phyloP scores from a whole-genome alignment of 2,888 invertebrate genomes.

The Agrochola lota region DNA sequence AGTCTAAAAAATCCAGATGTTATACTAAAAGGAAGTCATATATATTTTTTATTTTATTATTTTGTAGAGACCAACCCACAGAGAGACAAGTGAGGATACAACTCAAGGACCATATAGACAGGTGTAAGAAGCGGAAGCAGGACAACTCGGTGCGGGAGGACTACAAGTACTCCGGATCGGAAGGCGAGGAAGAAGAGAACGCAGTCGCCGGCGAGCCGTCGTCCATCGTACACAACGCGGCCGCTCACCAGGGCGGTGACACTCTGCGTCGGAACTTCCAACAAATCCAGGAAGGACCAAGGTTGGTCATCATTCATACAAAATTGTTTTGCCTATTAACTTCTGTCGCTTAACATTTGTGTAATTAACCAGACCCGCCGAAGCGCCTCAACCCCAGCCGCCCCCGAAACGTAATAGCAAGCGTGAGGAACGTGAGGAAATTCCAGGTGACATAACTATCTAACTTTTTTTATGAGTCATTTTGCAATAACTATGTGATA shows the following conservation, averaged over 20 bases:
- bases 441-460: conserved; percentile 84
- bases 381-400: conserved; percentile 91
- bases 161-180: conserved; percentile 97
- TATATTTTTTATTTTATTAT: background rate
- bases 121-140: conserved; percentile 98
- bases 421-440: conserved; percentile 91
- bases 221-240: conserved; percentile 96
- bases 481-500: conserved; percentile 60
- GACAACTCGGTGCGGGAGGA: conserved; percentile 95
- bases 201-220: conserved; percentile 98
- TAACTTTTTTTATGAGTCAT: conserved; percentile 57
- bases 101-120: conserved; percentile 99
- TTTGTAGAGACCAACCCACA: conserved; percentile 97
- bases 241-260: conserved; percentile 95
- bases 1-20: no score
- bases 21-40: background rate
- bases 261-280: conserved; percentile 99
- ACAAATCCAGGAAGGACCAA: conserved; percentile 96
- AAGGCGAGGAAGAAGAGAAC: conserved; percentile 98
- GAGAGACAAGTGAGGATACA: conserved; percentile 99
- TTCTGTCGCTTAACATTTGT: conserved; percentile 59
- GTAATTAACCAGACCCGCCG: conserved; percentile 91
- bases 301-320: conserved; percentile 71
- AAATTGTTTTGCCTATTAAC: conserved; percentile 56
- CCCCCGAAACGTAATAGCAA: conserved; percentile 91